These are phyloP conservation scores for Lepidurus packardi DNA, from an alignment of 1,140 invertebrate species.

Conservation along the genomic window DNA sequence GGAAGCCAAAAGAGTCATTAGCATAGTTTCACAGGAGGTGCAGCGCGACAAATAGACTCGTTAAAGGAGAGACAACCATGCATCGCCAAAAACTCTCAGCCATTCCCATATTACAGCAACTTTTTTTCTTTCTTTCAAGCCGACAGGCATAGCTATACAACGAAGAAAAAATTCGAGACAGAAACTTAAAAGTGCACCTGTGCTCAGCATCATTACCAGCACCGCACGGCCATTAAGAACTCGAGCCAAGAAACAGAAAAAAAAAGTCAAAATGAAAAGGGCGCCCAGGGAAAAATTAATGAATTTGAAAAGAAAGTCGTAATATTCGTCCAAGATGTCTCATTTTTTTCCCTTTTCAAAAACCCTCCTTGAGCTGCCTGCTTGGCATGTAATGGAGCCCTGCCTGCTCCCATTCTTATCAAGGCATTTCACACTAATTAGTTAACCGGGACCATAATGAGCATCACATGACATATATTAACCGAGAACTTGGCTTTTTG, in stretches of 20 bases:
- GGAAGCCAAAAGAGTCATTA: slow-evolving; percentile 10
- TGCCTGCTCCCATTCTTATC: slow-evolving; percentile 21
- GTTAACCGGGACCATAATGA: slow-evolving; percentile 18
- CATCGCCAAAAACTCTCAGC: neutral
- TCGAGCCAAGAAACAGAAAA: neutral
- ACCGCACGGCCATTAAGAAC: neutral
- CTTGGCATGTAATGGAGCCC: slow-evolving; percentile 13
- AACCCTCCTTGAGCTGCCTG: neutral
- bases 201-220: neutral
- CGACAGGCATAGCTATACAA: neutral
- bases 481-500: slow-evolving; percentile 21
- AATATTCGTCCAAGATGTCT: neutral
- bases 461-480: slow-evolving; percentile 22
- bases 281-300: neutral
- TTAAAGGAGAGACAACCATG: neutral
- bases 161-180: neutral
- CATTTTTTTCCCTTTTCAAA: neutral
- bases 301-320: neutral
- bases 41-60: slow-evolving; percentile 14
- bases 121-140: neutral
- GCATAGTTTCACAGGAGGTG: slow-evolving; percentile 17
- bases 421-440: slow-evolving; percentile 22
- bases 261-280: neutral
- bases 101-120: neutral
- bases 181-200: neutral